Conservation (phyloP, 2,113 vertebrate genomes). For the Clupea harengus region DNA sequence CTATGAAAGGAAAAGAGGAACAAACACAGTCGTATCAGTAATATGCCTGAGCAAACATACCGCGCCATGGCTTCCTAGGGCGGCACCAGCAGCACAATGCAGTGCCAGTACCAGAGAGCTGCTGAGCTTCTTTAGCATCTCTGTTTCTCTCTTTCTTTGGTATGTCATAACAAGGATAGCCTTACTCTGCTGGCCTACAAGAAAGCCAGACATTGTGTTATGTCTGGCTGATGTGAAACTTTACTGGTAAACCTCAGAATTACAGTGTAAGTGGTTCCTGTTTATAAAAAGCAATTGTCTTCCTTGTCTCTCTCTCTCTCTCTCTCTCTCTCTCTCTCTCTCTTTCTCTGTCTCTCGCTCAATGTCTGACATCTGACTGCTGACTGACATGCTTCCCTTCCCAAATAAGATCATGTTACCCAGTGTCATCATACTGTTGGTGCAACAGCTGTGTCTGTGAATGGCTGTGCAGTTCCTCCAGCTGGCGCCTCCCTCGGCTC, state of each 20-base stretch:
- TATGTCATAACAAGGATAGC: background rate
- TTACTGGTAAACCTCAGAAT: slow-evolving; percentile 5
- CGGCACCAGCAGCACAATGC: background rate
- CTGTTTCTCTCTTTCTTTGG: background rate
- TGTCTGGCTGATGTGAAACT: background rate
- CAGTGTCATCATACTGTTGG: background rate
- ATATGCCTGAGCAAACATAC: background rate
- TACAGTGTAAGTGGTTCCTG: background rate
- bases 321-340: background rate
- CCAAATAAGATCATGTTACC: background rate
- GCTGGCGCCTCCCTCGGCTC: background rate
- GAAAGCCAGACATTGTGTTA: background rate
- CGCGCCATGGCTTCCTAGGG: background rate
- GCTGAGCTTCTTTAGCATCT: background rate
- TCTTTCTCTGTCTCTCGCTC: background rate
- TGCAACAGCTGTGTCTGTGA: background rate
- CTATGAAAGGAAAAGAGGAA: background rate
- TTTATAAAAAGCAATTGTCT: background rate
- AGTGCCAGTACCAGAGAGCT: background rate
- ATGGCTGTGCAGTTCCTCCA: background rate
- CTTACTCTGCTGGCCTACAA: background rate
- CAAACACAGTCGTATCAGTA: slow-evolving; percentile 9
- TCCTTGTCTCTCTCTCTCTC: background rate
- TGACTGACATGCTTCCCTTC: background rate
- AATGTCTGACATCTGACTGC: background rate